Percentiles rank a stretch among this genome's conserved stretches.
Conservation (phyloP, 2,113 vertebrate genomes). For the Serilophus lunatus region DNA sequence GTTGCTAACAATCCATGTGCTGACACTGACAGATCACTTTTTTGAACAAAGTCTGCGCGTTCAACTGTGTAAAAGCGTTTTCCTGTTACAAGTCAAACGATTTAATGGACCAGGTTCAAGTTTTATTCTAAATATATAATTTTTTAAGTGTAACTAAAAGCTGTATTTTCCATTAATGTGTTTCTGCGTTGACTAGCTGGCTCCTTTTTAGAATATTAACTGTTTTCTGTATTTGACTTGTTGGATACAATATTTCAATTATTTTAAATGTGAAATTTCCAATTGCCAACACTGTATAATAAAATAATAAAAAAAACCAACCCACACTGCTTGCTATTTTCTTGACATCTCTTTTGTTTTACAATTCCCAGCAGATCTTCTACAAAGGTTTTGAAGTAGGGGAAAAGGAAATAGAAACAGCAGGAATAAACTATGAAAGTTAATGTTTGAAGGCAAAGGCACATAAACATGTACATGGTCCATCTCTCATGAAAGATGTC, state of each 20-base stretch:
- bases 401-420: slow-evolving; percentile 4
- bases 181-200: slow-evolving; percentile 77
- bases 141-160: slow-evolving; percentile 83
- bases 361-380: not conserved
- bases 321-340: not conserved
- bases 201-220: slow-evolving; percentile 78
- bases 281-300: slow-evolving; percentile 69
- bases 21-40: slow-evolving; percentile 81
- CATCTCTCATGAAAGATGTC: not conserved
- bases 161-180: slow-evolving; percentile 80
- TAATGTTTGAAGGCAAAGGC: not conserved
- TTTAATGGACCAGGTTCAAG: slow-evolving; percentile 65
- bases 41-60: slow-evolving; percentile 71
- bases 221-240: slow-evolving; percentile 82
- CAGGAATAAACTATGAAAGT: not conserved
- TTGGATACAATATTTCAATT: slow-evolving; percentile 83
- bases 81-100: slow-evolving; percentile 63
- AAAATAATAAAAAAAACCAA: slow-evolving; percentile 9
- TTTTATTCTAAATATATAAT: slow-evolving; percentile 77
- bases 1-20: slow-evolving; percentile 4
- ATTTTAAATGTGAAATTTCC: slow-evolving; percentile 70
- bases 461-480: not conserved
- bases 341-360: not conserved
- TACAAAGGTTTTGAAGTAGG: not conserved
- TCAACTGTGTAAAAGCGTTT: slow-evolving; percentile 78